These are phyloP conservation scores for Maniola jurtina DNA, from an alignment of 1,140 invertebrate genomes.

Conservation along the genomic window DNA sequence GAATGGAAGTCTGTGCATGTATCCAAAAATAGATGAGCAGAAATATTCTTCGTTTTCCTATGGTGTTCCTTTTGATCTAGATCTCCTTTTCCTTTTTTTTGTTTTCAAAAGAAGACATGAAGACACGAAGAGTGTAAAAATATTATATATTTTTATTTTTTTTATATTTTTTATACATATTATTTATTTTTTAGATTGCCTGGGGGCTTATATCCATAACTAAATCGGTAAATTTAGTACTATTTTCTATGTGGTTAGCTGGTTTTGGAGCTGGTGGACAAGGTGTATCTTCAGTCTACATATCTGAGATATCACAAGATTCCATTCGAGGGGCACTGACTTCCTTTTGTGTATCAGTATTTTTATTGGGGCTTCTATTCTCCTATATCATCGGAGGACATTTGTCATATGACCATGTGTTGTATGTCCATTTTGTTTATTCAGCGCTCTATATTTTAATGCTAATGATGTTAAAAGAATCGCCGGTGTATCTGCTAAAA, in stretches of 20 bases:
- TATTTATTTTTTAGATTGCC: slow-evolving; percentile 44
- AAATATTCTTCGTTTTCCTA: too few relatives aligned
- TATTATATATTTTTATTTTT: too few relatives aligned
- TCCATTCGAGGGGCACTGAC: slow-evolving; percentile 58
- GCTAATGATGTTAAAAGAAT: slow-evolving; percentile 55
- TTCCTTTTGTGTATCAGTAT: slow-evolving; percentile 51
- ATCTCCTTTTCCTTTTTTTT: too few relatives aligned
- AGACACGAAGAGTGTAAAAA: too few relatives aligned
- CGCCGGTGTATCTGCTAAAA: slow-evolving; percentile 57
- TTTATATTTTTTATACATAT: too few relatives aligned
- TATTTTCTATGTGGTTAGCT: slow-evolving; percentile 42
- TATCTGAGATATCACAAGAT: slow-evolving; percentile 63
- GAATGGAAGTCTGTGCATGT: neutral
- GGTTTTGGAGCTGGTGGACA: slow-evolving; percentile 57
- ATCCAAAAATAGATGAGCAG: too few relatives aligned
- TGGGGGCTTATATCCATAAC: slow-evolving; percentile 54
- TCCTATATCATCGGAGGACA: slow-evolving; percentile 58
- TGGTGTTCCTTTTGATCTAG: too few relatives aligned
- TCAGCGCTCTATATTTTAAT: slow-evolving; percentile 54
- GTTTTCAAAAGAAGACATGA: too few relatives aligned
- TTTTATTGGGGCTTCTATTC: slow-evolving; percentile 52
- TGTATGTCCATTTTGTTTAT: slow-evolving; percentile 48
- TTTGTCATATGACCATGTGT: slow-evolving; percentile 46
- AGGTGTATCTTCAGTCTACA: slow-evolving; percentile 53
- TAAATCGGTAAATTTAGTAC: slow-evolving; percentile 42